Evolutionary conservation across 2,797 vertebrate species (phyloP).

Genomic region (Mastacembelus armatus): DNA sequence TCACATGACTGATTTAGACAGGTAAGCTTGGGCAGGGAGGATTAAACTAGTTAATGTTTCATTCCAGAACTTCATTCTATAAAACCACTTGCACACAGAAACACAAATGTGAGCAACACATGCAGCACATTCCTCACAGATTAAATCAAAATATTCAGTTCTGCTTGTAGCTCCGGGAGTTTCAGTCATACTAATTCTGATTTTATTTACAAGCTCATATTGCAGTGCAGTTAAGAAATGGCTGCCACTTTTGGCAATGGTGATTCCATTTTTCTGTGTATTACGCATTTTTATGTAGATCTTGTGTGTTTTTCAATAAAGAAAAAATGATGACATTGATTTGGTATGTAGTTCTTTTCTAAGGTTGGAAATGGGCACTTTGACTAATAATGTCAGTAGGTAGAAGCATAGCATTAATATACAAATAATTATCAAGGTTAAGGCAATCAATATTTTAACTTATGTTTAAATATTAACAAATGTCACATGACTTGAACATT

Average conservation of each 20-base stretch:
- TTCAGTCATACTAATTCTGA: constrained; percentile 54
- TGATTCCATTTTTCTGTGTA: constrained; percentile 72
- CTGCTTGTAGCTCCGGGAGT: constrained; percentile 49
- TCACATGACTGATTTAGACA: constrained; percentile 2
- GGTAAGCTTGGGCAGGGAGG: constrained; percentile 3
- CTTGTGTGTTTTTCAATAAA: constrained; percentile 80
- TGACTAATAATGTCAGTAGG: neutral
- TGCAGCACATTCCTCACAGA: constrained; percentile 58
- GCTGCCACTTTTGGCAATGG: constrained; percentile 54
- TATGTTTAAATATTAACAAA: constrained; percentile 35
- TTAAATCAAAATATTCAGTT: constrained; percentile 26
- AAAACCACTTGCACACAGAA: constrained; percentile 26
- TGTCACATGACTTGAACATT: constrained; percentile 30
- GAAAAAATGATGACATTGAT: constrained; percentile 52
- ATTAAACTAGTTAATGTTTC: constrained; percentile 13
- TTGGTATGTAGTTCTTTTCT: constrained; percentile 42
- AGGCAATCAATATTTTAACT: constrained; percentile 59
- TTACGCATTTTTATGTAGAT: constrained; percentile 76
- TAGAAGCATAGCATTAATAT: constrained; percentile 25
- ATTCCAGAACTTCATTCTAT: constrained; percentile 34
- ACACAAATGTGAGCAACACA: constrained; percentile 40
- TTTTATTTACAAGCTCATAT: constrained; percentile 57
- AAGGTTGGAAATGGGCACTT: constrained; percentile 8
- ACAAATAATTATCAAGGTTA: constrained; percentile 44
- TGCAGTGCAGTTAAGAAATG: constrained; percentile 54